A percentile compares a stretch with the other conserved stretches of the same genome.
Evolutionary conservation across 2,888 invertebrate species (phyloP).

Genomic region (Noctua janthe): DNA sequence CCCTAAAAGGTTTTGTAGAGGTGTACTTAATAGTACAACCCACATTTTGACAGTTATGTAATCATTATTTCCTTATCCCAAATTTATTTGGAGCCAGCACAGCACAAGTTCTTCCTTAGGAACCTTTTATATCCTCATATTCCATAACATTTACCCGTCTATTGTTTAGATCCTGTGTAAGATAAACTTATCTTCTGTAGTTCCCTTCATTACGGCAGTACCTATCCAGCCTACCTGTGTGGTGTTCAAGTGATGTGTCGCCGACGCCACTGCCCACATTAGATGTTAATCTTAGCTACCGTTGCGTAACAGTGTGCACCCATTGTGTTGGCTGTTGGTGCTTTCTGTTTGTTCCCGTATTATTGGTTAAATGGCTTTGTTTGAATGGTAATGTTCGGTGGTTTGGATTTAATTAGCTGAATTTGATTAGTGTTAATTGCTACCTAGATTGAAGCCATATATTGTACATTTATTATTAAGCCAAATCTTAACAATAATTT

Average conservation of each 20-base stretch:
- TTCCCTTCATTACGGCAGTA: constrained; percentile 11
- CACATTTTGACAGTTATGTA: too few species aligned
- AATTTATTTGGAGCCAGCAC: background rate
- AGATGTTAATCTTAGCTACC: constrained; percentile 70
- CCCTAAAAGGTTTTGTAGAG: too few species aligned
- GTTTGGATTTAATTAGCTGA: constrained; percentile 36
- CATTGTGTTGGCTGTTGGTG: constrained; percentile 55
- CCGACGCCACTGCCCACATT: constrained; percentile 71
- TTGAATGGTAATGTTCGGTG: constrained; percentile 28
- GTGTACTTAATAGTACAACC: too few species aligned
- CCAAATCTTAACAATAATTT: too few species aligned
- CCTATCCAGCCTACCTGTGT: constrained; percentile 45
- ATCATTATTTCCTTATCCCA: background rate
- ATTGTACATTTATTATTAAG: background rate
- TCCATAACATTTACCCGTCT: background rate
- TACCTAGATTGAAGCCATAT: background rate
- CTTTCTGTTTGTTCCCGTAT: constrained; percentile 53
- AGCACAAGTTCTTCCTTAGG: background rate
- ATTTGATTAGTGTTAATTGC: constrained; percentile 4
- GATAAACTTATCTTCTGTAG: constrained; percentile 37
- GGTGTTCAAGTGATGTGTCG: constrained; percentile 62
- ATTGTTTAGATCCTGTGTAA: background rate
- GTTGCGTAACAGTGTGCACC: constrained; percentile 61
- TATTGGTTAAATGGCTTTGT: constrained; percentile 41
- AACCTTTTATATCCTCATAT: too few species aligned